A percentile compares a stretch with the other conserved stretches of the same genome.
These are phyloP conservation scores for Procambarus clarkii DNA, from an alignment of 1,140 invertebrate species.

Conservation along the genomic window DNA sequence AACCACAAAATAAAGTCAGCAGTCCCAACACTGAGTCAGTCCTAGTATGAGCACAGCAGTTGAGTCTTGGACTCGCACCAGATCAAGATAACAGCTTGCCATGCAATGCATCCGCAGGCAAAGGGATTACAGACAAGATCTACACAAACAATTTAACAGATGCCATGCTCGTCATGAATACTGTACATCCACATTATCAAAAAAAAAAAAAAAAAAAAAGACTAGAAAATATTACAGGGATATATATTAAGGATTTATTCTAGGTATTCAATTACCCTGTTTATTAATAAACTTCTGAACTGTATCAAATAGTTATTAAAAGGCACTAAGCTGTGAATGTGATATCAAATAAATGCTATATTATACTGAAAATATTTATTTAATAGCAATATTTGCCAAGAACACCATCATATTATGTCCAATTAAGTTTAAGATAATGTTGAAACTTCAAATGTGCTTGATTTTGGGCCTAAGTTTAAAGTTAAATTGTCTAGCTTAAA, in stretches of 20 bases:
- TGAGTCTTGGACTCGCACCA: constrained; percentile 18
- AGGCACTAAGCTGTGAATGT: no score
- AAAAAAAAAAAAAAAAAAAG: no score
- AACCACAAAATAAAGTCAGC: background rate
- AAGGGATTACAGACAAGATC: background rate
- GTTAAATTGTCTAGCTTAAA: no score
- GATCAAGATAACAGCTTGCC: constrained; percentile 28
- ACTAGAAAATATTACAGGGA: background rate
- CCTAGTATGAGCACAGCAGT: constrained; percentile 45
- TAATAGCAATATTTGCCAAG: no score
- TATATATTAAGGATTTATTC: background rate
- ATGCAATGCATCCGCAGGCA: constrained; percentile 37
- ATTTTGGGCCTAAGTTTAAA: no score
- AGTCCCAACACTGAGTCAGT: background rate
- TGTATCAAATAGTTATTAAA: no score
- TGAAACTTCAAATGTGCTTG: no score
- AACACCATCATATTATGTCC: no score
- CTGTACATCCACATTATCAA: no score
- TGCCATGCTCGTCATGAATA: constrained; percentile 10
- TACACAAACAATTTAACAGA: constrained; percentile 8
- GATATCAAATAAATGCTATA: no score
- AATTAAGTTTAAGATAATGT: no score
- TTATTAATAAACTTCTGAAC: background rate
- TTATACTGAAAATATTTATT: no score
- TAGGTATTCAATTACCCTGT: background rate